Conservation (phyloP, 2,113 vertebrate genomes). For the Serilophus lunatus region DNA sequence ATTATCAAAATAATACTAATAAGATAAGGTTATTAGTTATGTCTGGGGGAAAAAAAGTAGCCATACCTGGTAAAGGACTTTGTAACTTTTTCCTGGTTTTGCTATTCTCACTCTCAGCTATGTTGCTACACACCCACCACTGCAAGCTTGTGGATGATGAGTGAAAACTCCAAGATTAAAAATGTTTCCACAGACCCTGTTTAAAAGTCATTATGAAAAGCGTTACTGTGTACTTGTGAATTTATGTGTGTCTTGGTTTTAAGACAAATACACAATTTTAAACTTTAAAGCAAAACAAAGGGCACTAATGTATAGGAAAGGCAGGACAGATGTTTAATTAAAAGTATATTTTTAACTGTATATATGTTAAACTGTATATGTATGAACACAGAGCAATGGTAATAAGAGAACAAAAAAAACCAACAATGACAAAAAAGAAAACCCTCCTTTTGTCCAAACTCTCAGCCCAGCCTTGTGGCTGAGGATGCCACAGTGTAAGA, state of each 20-base stretch:
- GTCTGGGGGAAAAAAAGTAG: not conserved
- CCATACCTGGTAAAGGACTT: not conserved
- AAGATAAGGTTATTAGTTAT: not conserved
- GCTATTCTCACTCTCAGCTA: accelerated
- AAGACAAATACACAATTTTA: too few species aligned
- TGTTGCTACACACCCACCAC: accelerated
- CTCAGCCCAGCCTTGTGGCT: too few species aligned
- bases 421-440: too few species aligned
- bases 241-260: not conserved
- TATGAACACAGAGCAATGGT: too few species aligned
- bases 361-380: too few species aligned
- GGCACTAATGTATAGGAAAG: too few species aligned
- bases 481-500: too few species aligned
- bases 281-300: too few species aligned
- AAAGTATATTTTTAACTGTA: too few species aligned
- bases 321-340: too few species aligned
- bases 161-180: not conserved
- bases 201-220: not conserved
- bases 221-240: not conserved
- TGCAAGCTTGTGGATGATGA: not conserved
- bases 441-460: too few species aligned
- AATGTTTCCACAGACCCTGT: not conserved
- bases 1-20: not conserved
- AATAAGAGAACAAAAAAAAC: too few species aligned
- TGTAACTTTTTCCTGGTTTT: not conserved